Percentiles rank a stretch among this genome's conserved stretches.
Conservation (phyloP, 64 coral and sea anemone genomes). For the Hydrozoanthus tunicans region DNA sequence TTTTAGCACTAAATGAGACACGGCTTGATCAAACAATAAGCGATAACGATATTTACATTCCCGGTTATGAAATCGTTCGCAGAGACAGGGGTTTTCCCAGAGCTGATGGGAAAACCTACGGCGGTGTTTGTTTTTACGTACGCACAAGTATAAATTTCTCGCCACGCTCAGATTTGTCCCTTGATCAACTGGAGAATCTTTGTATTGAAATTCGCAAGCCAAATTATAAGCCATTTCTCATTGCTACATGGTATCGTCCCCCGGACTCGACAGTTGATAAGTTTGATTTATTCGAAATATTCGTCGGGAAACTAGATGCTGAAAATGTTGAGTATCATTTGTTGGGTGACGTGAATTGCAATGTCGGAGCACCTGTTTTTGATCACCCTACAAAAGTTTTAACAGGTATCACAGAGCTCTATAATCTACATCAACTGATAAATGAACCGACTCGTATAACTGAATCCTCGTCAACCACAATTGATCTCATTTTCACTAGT, state of each 20-base stretch:
- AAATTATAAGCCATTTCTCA: slow-evolving; percentile 58
- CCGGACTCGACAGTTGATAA: slow-evolving; percentile 37
- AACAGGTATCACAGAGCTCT: slow-evolving; percentile 12
- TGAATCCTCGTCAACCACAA: slow-evolving; percentile 52
- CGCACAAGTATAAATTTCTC: slow-evolving; percentile 20
- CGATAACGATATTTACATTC: slow-evolving; percentile 52
- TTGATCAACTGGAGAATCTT: slow-evolving; percentile 39
- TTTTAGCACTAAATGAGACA: slow-evolving; percentile 47
- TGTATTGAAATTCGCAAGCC: slow-evolving; percentile 58
- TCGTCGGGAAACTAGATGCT: slow-evolving; percentile 50
- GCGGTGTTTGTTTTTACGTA: slow-evolving; percentile 64
- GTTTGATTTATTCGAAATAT: slow-evolving; percentile 51
- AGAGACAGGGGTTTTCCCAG: slow-evolving; percentile 46
- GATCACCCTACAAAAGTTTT: slow-evolving; percentile 40
- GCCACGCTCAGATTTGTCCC: slow-evolving; percentile 43
- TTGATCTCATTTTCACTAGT: slow-evolving; percentile 51
- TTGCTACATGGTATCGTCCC: slow-evolving; percentile 60
- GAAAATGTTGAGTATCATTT: slow-evolving; percentile 67
- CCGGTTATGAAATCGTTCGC: slow-evolving; percentile 54
- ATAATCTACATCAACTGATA: slow-evolving; percentile 53
- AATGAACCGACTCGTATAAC: slow-evolving; percentile 64
- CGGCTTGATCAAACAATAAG: slow-evolving; percentile 28
- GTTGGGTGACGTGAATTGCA: slow-evolving; percentile 65
- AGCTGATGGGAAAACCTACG: slow-evolving; percentile 32
- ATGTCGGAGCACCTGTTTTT: background rate